phyloP scores from a whole-genome alignment of 2,113 vertebrate genomes.

The Macrotus californicus region DNA sequence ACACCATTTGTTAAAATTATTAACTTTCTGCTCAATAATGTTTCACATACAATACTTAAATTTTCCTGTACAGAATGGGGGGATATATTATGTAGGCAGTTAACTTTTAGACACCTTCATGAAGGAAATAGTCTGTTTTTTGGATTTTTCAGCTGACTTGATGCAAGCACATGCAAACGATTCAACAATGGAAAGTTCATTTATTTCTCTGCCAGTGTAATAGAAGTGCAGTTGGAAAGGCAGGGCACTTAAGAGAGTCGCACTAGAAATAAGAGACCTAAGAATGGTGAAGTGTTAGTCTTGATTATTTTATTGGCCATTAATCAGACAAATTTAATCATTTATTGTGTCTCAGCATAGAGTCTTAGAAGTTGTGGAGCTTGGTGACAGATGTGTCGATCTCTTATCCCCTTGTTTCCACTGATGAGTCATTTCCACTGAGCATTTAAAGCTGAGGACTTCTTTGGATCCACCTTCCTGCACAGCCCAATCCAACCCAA shows the following conservation, averaged over 20 bases:
- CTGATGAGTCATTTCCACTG: background rate
- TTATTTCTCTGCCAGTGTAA: background rate
- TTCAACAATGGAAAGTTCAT: background rate
- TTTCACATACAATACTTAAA: background rate
- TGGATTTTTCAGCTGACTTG: background rate
- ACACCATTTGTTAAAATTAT: background rate
- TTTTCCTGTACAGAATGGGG: background rate
- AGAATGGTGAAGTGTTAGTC: background rate
- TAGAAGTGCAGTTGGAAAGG: background rate
- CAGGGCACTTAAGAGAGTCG: background rate
- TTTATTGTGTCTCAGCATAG: background rate
- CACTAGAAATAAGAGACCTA: background rate
- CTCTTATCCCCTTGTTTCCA: background rate
- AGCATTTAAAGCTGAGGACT: background rate
- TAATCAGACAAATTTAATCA: background rate
- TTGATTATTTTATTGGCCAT: background rate
- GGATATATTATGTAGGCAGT: background rate
- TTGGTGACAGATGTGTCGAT: background rate
- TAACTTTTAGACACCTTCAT: background rate
- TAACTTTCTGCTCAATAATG: background rate
- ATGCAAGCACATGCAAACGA: rapidly evolving
- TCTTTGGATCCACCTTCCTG: background rate
- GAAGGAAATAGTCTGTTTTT: background rate
- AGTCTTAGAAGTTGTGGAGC: background rate
- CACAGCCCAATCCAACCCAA: background rate